Conservation (phyloP, 2,113 vertebrate species). For the Bubo scandiacus region DNA sequence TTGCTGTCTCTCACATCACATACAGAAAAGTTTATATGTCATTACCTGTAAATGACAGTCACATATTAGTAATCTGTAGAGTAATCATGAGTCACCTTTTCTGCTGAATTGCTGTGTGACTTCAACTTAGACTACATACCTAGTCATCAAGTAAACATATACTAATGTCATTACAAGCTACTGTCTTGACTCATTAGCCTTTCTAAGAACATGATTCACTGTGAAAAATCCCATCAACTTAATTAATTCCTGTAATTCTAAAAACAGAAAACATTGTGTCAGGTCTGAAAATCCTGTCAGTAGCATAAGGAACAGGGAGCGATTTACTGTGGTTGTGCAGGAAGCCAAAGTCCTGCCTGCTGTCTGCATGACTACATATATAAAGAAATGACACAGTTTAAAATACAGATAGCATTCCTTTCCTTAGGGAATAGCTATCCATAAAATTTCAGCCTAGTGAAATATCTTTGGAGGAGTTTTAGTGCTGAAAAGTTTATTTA, state of each 20-base stretch:
- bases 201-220: conserved; percentile 17
- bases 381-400: not conserved
- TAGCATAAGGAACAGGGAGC: not conserved
- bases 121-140: not conserved
- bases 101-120: not conserved
- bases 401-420: not conserved
- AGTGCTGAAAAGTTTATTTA: conserved; percentile 40
- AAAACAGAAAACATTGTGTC: not conserved
- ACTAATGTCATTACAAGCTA: not conserved
- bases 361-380: not conserved
- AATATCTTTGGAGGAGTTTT: conserved; percentile 3
- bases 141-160: not conserved
- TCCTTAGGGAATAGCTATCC: not conserved
- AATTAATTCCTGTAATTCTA: not conserved
- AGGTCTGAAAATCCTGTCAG: not conserved
- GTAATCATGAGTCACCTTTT: not conserved
- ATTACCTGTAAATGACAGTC: not conserved
- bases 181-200: not conserved
- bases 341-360: not conserved
- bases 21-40: not conserved
- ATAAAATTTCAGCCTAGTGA: conserved; percentile 8
- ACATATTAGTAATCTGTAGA: not conserved
- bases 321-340: not conserved
- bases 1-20: not conserved
- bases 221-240: not conserved